phyloP scores from a whole-genome alignment of 1,140 invertebrate genomes.

The Gryon sp. region DNA sequence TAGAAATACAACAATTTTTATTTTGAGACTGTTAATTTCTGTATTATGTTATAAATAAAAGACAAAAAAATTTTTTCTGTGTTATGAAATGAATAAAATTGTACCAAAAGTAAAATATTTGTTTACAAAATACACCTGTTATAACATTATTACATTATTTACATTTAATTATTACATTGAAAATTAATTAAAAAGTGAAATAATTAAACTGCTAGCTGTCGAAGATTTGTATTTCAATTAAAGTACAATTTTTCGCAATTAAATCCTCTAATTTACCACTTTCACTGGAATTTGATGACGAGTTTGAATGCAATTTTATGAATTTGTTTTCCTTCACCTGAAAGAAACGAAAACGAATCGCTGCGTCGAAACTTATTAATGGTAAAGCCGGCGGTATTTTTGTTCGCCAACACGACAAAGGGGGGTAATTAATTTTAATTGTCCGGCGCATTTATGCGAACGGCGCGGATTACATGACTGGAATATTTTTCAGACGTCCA shows the following conservation, averaged over 20 bases:
- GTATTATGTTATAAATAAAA: too few species aligned
- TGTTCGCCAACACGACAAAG: slow-evolving; percentile 58
- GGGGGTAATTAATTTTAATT: slow-evolving; percentile 76
- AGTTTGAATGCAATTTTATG: not conserved
- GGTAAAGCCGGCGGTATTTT: slow-evolving; percentile 52
- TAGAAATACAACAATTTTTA: too few species aligned
- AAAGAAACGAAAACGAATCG: not conserved
- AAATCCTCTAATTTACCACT: not conserved
- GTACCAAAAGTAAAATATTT: too few species aligned
- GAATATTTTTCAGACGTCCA: slow-evolving; percentile 71
- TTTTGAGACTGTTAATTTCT: too few species aligned
- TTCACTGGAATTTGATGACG: not conserved
- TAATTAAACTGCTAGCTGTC: too few species aligned
- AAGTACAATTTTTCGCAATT: not conserved
- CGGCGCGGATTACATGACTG: slow-evolving; percentile 68
- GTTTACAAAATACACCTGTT: too few species aligned
- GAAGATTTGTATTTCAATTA: too few species aligned
- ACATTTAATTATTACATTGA: too few species aligned
- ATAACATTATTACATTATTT: too few species aligned
- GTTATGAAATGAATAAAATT: too few species aligned
- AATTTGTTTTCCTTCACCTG: slow-evolving; percentile 22
- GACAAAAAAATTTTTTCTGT: too few species aligned
- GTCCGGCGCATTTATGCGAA: slow-evolving; percentile 66
- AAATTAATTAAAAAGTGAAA: too few species aligned
- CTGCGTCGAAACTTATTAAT: slow-evolving; percentile 10